Conservation (phyloP, 2,113 vertebrate genomes). For the Actenoides hombroni region DNA sequence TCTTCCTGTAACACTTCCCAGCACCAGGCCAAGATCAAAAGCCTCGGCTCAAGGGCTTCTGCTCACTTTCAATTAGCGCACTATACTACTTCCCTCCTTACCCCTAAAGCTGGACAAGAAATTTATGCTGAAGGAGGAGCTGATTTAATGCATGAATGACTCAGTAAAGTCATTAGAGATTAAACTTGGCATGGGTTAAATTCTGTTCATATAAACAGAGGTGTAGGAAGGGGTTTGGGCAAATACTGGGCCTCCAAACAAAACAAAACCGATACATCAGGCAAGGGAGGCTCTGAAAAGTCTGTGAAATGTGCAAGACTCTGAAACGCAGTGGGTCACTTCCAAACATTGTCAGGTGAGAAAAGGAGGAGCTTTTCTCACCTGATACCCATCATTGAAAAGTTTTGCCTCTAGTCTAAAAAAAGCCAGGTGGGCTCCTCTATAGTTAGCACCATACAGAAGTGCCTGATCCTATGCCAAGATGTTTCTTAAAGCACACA, state of each 20-base stretch:
- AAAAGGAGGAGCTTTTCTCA: background rate
- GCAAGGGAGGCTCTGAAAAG: background rate
- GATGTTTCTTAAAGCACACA: rapidly evolving
- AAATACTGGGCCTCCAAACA: background rate
- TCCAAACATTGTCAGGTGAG: background rate
- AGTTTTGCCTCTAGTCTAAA: background rate
- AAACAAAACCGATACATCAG: background rate
- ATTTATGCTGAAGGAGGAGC: constrained; percentile 4
- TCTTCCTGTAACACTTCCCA: background rate
- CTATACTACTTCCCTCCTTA: background rate
- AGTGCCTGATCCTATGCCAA: background rate
- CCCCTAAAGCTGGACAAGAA: background rate
- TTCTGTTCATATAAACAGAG: background rate
- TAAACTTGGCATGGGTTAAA: background rate
- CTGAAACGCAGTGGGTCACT: background rate
- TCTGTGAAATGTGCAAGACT: background rate
- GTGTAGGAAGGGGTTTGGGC: background rate
- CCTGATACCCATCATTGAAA: background rate
- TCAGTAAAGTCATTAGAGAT: background rate
- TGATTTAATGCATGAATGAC: background rate
- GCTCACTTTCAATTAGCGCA: background rate
- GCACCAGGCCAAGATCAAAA: background rate
- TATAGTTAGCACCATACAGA: background rate
- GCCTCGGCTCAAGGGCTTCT: background rate
- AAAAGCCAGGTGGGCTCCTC: background rate